Conservation (phyloP, 2,888 invertebrate genomes). For the Calameuta filiformis region DNA sequence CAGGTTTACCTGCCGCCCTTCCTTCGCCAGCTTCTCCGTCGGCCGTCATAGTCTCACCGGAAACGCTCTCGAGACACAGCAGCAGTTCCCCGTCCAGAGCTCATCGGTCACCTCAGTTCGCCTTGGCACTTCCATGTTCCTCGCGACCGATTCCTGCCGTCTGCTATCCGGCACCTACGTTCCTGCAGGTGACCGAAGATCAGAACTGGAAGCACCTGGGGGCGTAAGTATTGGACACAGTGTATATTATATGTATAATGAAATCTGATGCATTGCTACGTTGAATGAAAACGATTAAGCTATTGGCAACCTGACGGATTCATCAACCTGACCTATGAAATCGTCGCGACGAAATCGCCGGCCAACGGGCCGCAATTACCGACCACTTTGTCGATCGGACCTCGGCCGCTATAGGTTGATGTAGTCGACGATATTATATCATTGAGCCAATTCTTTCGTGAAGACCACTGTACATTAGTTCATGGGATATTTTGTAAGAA, state of each 20-base stretch:
- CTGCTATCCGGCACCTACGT: constrained; percentile 70
- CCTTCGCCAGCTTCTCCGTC: constrained; percentile 81
- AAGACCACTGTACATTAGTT: constrained; percentile 10
- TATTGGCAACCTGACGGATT: neutral
- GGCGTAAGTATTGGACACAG: constrained; percentile 70
- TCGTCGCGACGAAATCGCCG: neutral
- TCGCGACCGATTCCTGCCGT: constrained; percentile 70
- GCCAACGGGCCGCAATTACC: constrained; percentile 48
- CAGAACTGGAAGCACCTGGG: constrained; percentile 74
- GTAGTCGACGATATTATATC: constrained; percentile 37
- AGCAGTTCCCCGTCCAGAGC: constrained; percentile 72
- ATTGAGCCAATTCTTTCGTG: constrained; percentile 62
- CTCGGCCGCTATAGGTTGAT: constrained; percentile 21
- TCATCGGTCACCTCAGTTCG: constrained; percentile 53
- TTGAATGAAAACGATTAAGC: too few relatives aligned
- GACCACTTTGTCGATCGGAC: constrained; percentile 55
- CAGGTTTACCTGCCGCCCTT: constrained; percentile 68
- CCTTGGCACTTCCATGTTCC: constrained; percentile 68
- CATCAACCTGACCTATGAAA: neutral
- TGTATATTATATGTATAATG: neutral
- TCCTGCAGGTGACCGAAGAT: constrained; percentile 65
- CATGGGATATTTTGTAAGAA: neutral
- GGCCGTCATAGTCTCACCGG: constrained; percentile 80
- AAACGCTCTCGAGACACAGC: constrained; percentile 77
- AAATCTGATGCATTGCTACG: too few relatives aligned